Percentiles rank a stretch among this genome's conserved stretches.
These are phyloP conservation scores for Euborellia annulipes DNA, from an alignment of 1,140 invertebrate genomes.

Conservation along the genomic window DNA sequence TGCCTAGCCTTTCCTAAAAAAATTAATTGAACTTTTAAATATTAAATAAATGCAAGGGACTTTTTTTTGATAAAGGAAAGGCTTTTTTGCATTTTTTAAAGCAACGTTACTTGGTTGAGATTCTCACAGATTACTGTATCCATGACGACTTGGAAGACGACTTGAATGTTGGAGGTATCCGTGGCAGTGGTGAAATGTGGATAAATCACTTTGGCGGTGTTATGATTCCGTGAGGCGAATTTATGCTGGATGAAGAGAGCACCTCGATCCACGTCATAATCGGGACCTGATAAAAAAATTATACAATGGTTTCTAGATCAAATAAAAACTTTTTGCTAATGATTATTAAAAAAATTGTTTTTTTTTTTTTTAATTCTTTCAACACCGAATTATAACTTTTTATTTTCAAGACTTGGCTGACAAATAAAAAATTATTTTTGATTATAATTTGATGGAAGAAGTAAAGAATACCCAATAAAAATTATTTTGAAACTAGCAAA, in stretches of 20 bases:
- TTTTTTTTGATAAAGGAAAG: too few relatives aligned
- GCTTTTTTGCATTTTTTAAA: too few relatives aligned
- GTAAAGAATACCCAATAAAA: slow-evolving; percentile 8
- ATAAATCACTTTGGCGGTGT: slow-evolving; percentile 40
- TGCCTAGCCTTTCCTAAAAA: too few relatives aligned
- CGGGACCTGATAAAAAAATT: slow-evolving; percentile 33
- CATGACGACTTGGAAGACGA: slow-evolving; percentile 43
- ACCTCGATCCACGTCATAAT: slow-evolving; percentile 43
- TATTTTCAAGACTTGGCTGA: too few relatives aligned
- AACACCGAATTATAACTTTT: too few relatives aligned
- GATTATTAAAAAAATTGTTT: too few relatives aligned
- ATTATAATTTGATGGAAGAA: too few relatives aligned
- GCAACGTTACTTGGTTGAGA: slow-evolving; percentile 34
- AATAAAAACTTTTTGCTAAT: too few relatives aligned
- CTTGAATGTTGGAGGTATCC: slow-evolving; percentile 42
- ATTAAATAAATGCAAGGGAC: too few relatives aligned
- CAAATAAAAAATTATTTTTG: too few relatives aligned
- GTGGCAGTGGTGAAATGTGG: slow-evolving; percentile 49
- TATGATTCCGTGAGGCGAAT: slow-evolving; percentile 28
- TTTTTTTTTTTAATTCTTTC: too few relatives aligned
- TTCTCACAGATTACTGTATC: slow-evolving; percentile 42
- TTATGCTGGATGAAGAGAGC: slow-evolving; percentile 41
- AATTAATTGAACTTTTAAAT: too few relatives aligned
- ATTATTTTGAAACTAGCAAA: background rate
- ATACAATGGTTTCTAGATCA: background rate